These are phyloP conservation scores for Clarias macrocephalus DNA, from an alignment of 2,113 vertebrate genomes.

Conservation along the genomic window DNA sequence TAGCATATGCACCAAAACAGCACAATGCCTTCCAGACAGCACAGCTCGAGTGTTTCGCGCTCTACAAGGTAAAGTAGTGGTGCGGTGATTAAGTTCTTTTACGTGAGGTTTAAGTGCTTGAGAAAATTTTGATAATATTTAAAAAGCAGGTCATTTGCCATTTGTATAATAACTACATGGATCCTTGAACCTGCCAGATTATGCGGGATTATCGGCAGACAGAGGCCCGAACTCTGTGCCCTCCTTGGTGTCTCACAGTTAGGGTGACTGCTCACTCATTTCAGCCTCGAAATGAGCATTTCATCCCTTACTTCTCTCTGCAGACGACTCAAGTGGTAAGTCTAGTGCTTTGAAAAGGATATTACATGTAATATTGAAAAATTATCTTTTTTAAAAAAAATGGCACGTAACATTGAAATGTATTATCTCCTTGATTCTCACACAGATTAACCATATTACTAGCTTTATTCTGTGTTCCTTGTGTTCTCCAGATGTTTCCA, in stretches of 20 bases:
- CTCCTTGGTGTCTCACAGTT: constrained; percentile 83
- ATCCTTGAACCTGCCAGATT: constrained; percentile 62
- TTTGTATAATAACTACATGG: not conserved
- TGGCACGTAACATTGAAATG: not conserved
- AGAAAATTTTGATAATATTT: not conserved
- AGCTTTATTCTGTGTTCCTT: constrained; percentile 4
- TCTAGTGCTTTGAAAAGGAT: not conserved
- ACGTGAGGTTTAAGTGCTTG: not conserved
- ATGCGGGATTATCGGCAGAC: constrained; percentile 68
- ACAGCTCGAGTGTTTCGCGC: constrained; percentile 88
- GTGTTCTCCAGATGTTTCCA: constrained; percentile 79
- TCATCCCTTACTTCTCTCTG: constrained; percentile 75
- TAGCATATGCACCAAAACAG: constrained; percentile 78
- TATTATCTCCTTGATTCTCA: not conserved
- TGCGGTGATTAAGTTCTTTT: not conserved
- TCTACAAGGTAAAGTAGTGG: constrained; percentile 75
- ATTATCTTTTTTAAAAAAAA: too few species aligned
- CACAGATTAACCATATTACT: not conserved
- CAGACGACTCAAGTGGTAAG: constrained; percentile 72
- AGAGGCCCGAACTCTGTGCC: constrained; percentile 74
- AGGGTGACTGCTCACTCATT: constrained; percentile 82
- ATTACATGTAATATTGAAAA: not conserved
- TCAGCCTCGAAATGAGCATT: constrained; percentile 69
- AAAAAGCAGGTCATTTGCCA: not conserved
- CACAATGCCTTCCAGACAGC: constrained; percentile 75